These are phyloP conservation scores for Craterocephalus amniculus DNA, from an alignment of 2,797 vertebrate genomes.

Conservation along the genomic window DNA sequence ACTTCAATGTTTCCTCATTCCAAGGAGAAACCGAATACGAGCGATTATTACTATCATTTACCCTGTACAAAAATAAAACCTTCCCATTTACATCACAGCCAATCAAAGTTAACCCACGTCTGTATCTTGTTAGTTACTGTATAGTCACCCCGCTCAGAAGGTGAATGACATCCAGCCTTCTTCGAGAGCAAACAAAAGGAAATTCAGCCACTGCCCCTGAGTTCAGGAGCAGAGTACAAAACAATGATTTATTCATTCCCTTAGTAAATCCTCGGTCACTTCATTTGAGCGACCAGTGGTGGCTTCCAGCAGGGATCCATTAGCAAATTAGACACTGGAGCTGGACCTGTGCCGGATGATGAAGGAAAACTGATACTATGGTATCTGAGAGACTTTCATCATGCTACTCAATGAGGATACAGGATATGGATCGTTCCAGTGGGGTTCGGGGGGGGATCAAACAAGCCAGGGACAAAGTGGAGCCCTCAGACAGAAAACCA, in stretches of 20 bases:
- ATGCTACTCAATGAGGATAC: constrained; percentile 65
- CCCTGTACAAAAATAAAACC: neutral
- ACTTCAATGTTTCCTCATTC: neutral
- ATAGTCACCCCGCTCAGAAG: neutral
- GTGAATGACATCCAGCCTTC: constrained; percentile 58
- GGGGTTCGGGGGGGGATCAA: constrained; percentile 53
- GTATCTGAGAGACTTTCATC: constrained; percentile 81
- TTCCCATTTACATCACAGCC: neutral
- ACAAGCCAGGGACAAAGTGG: constrained; percentile 41
- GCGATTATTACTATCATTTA: neutral
- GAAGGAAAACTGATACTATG: constrained; percentile 74
- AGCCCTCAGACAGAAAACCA: constrained; percentile 52
- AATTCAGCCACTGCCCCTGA: constrained; percentile 31
- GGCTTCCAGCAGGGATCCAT: constrained; percentile 80
- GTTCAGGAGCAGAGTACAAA: constrained; percentile 50
- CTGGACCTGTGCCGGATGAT: constrained; percentile 76
- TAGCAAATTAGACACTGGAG: constrained; percentile 81
- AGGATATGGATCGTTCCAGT: constrained; percentile 63
- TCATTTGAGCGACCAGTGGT: constrained; percentile 65
- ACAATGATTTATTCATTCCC: constrained; percentile 82
- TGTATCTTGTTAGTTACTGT: constrained; percentile 13
- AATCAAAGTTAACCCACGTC: constrained; percentile 15
- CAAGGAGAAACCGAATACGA: neutral
- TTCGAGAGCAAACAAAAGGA: constrained; percentile 43
- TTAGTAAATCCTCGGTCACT: constrained; percentile 72